phyloP scores from a whole-genome alignment of 2,113 vertebrate species.

The Cyprinodon tularosa region DNA sequence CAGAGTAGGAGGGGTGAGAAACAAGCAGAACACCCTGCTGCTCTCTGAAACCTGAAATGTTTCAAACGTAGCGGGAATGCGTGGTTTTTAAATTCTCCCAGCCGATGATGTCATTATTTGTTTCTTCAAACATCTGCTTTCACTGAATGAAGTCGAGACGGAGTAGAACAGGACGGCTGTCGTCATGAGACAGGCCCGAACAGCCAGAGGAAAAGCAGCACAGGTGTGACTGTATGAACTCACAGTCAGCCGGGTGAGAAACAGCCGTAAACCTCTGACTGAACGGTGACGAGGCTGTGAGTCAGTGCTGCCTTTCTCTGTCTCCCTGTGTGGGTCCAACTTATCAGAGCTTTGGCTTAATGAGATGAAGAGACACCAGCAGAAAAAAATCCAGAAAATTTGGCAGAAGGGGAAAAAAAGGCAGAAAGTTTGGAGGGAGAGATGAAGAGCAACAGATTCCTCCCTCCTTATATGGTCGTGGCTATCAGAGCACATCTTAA shows the following conservation, averaged over 20 bases:
- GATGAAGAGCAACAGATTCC: slow-evolving; percentile 74
- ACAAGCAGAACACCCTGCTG: background rate
- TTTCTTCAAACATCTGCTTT: slow-evolving; percentile 67
- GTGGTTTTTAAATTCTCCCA: slow-evolving; percentile 32
- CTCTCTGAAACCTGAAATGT: background rate
- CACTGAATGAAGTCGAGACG: slow-evolving; percentile 55
- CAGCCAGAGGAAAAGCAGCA: background rate
- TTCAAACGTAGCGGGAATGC: slow-evolving; percentile 37
- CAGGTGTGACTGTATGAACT: slow-evolving; percentile 29
- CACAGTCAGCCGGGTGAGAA: slow-evolving; percentile 23
- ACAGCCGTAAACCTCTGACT: slow-evolving; percentile 2
- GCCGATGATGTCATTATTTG: slow-evolving; percentile 65
- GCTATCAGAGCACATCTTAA: slow-evolving; percentile 65
- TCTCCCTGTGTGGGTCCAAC: background rate
- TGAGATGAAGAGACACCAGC: slow-evolving; percentile 14
- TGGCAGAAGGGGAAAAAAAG: slow-evolving; percentile 11
- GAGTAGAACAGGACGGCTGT: slow-evolving; percentile 43
- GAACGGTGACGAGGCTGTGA: slow-evolving; percentile 27
- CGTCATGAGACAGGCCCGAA: slow-evolving; percentile 1
- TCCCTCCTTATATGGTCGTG: slow-evolving; percentile 81
- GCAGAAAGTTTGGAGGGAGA: slow-evolving; percentile 21
- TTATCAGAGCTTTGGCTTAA: slow-evolving; percentile 3
- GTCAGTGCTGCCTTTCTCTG: slow-evolving; percentile 18
- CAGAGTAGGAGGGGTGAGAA: background rate
- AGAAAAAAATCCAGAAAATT: slow-evolving; percentile 26